Percentiles rank a stretch among this genome's conserved stretches.
Conservation (phyloP, 2,888 invertebrate species). For the Philhelius pedissequus region DNA sequence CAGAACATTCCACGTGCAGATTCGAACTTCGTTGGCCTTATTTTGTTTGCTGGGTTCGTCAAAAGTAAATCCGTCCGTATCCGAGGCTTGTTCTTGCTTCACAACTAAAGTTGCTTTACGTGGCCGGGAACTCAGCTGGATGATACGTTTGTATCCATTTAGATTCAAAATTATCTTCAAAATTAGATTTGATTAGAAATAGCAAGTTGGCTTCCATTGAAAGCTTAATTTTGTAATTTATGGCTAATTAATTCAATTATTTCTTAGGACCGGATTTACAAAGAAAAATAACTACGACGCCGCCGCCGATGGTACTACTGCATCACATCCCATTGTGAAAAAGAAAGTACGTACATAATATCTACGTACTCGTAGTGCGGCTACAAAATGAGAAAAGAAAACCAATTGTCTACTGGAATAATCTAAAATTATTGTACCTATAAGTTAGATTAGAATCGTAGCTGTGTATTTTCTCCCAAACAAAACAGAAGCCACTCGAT, state of each 20-base stretch:
- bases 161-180: not conserved
- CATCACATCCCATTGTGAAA: not conserved
- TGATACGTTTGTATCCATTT: not conserved
- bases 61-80: too few species aligned
- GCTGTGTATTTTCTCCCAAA: not conserved
- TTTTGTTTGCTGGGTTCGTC: too few species aligned
- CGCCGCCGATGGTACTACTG: too few species aligned
- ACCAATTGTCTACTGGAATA: not conserved
- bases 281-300: not conserved
- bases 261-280: not conserved
- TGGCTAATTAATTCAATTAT: constrained; percentile 51
- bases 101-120: too few species aligned
- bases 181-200: not conserved
- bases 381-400: not conserved
- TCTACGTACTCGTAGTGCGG: not conserved
- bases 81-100: too few species aligned
- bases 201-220: constrained; percentile 40
- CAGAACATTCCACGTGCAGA: too few species aligned
- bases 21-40: too few species aligned
- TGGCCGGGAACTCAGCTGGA: too few species aligned
- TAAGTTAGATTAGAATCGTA: constrained; percentile 20
- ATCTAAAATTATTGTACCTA: not conserved
- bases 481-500: constrained; percentile 17
- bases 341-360: not conserved
- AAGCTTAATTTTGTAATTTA: constrained; percentile 44